Evolutionary conservation across 2,113 vertebrate genomes (phyloP).

Genomic region (Sceloporus undulatus): DNA sequence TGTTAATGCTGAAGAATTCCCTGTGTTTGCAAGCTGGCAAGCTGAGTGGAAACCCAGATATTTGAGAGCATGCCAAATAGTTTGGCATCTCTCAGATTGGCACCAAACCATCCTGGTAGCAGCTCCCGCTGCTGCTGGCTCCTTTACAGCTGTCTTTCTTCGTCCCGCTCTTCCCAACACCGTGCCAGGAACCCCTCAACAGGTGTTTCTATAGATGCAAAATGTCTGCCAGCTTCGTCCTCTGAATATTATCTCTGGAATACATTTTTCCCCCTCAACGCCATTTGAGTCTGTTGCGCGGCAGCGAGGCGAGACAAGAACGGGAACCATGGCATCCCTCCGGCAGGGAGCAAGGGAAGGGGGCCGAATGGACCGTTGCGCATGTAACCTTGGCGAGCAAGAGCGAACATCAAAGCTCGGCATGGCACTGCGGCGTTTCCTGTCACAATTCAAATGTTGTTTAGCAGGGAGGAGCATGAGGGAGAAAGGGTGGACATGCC

Average conservation of each 20-base stretch:
- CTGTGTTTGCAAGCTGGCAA: constrained; percentile 77
- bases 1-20: constrained; percentile 79
- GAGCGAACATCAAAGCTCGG: constrained; percentile 43
- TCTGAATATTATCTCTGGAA: constrained; percentile 76
- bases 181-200: constrained; percentile 72
- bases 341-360: constrained; percentile 54
- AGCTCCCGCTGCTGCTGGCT: constrained; percentile 83
- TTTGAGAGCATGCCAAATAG: constrained; percentile 81
- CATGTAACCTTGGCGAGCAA: not conserved
- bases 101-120: constrained; percentile 73
- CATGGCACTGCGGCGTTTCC: not conserved
- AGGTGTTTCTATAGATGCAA: constrained; percentile 83
- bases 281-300: constrained; percentile 51
- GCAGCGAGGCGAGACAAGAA: constrained; percentile 48
- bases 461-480: not conserved
- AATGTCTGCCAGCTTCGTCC: constrained; percentile 78
- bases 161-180: constrained; percentile 77
- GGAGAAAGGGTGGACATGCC: not conserved
- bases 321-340: constrained; percentile 64
- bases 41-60: constrained; percentile 80
- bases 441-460: not conserved
- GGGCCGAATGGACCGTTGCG: constrained; percentile 15
- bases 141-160: constrained; percentile 81
- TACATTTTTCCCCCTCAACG: constrained; percentile 70
- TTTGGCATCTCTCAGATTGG: constrained; percentile 82